Percentiles rank a stretch among this genome's conserved stretches.
These are phyloP conservation scores for Rhingia rostrata DNA, from an alignment of 2,888 invertebrate genomes.

Conservation along the genomic window DNA sequence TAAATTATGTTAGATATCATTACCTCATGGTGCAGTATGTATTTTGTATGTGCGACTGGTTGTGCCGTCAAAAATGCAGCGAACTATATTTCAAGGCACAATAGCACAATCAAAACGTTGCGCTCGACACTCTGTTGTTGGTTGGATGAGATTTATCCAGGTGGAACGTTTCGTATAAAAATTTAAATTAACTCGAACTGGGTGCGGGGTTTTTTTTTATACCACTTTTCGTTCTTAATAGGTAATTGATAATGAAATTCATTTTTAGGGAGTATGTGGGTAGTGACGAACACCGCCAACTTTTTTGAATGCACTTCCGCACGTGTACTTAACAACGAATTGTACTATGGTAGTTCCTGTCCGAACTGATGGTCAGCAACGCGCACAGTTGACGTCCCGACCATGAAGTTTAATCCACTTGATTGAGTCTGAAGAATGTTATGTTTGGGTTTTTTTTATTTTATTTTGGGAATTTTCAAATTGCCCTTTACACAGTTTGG, in stretches of 20 bases:
- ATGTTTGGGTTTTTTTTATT: background rate
- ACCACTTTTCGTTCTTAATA: background rate
- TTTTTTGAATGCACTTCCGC: slow-evolving; percentile 59
- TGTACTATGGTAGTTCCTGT: slow-evolving; percentile 38
- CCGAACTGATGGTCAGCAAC: slow-evolving; percentile 23
- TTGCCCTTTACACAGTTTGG: slow-evolving; percentile 18
- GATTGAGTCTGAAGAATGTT: slow-evolving; percentile 39
- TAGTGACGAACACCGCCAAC: slow-evolving; percentile 2
- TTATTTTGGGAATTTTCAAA: background rate
- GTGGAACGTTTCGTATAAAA: slow-evolving; percentile 51
- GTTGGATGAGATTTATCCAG: slow-evolving; percentile 62
- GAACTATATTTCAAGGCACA: slow-evolving; percentile 27
- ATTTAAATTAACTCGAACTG: slow-evolving; percentile 35
- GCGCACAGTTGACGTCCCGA: slow-evolving; percentile 15
- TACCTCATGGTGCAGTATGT: slow-evolving; percentile 38
- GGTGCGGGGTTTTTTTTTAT: slow-evolving; percentile 49
- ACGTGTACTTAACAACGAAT: background rate
- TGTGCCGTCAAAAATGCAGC: slow-evolving; percentile 1
- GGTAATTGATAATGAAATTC: slow-evolving; percentile 23
- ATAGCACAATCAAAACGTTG: slow-evolving; percentile 11
- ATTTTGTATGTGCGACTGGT: slow-evolving; percentile 1
- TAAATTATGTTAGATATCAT: slow-evolving; percentile 59
- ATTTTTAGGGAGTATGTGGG: slow-evolving; percentile 10
- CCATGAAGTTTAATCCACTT: slow-evolving; percentile 36
- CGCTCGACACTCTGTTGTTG: slow-evolving; percentile 10